Percentiles rank a stretch among this genome's conserved stretches.
phyloP scores from a whole-genome alignment of 2,113 vertebrate species.

The Odobenus rosmarus region DNA sequence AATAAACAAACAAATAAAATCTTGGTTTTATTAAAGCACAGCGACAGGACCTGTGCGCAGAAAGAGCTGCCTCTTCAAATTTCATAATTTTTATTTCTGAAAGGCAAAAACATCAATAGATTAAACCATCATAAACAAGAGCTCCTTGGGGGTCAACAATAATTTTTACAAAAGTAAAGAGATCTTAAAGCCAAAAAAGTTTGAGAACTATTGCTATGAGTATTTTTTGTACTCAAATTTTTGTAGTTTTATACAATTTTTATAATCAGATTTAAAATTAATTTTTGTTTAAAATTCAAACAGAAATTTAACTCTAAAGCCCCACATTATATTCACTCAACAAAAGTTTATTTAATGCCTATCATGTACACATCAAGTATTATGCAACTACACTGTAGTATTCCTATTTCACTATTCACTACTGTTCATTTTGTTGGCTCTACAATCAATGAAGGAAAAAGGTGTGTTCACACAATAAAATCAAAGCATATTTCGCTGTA shows the following conservation, averaged over 20 bases:
- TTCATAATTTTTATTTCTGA: slow-evolving; percentile 34
- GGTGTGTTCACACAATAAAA: background rate
- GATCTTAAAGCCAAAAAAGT: background rate
- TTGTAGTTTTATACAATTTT: no score
- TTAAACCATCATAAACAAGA: background rate
- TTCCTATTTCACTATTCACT: background rate
- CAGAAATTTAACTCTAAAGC: slow-evolving; percentile 7
- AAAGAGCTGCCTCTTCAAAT: background rate
- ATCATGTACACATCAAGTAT: background rate
- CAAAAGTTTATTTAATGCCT: slow-evolving; percentile 14
- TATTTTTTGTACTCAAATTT: no score
- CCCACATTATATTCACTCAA: background rate
- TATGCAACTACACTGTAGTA: background rate
- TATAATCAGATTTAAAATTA: background rate
- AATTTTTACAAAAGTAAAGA: slow-evolving; percentile 12
- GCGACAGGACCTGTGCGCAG: background rate
- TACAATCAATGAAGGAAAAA: background rate
- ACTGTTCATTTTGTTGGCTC: background rate
- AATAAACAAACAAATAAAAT: background rate
- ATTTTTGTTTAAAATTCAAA: slow-evolving; percentile 56
- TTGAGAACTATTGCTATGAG: background rate
- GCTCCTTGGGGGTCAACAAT: background rate
- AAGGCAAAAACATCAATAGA: background rate
- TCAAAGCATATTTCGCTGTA: background rate
- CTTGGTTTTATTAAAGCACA: background rate